Conservation (phyloP, 1,140 invertebrate genomes). For the Drosophila ananassae region DNA sequence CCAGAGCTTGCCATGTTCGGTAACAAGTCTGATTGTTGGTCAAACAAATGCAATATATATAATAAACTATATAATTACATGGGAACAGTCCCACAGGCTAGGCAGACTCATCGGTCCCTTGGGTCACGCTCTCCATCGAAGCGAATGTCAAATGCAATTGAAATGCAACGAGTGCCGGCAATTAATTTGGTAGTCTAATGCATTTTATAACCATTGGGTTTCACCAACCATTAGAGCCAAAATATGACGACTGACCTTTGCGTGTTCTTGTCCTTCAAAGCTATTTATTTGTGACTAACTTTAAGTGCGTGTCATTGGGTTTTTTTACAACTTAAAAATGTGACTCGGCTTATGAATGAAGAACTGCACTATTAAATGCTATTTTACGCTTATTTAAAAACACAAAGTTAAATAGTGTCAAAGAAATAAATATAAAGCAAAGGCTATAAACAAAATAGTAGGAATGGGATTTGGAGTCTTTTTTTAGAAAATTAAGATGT, state of each 20-base stretch:
- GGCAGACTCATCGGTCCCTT: conserved; percentile 20
- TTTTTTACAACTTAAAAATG: background rate
- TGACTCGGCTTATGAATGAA: background rate
- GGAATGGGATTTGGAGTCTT: background rate
- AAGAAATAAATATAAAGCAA: background rate
- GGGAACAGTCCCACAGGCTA: conserved; percentile 4
- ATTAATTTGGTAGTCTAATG: conserved; percentile 46
- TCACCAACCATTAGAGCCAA: conserved; percentile 38
- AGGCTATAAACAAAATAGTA: background rate
- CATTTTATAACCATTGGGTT: conserved; percentile 39
- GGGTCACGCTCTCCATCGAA: conserved; percentile 31
- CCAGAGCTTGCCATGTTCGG: background rate
- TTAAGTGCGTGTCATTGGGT: conserved; percentile 22
- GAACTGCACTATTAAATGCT: background rate
- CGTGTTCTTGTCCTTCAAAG: conserved; percentile 37
- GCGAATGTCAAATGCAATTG: conserved; percentile 46
- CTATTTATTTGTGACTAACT: conserved; percentile 30
- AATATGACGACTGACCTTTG: conserved; percentile 18
- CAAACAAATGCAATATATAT: conserved; percentile 29
- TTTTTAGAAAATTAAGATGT: too few relatives aligned
- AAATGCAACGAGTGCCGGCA: conserved; percentile 33
- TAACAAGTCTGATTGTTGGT: conserved; percentile 30
- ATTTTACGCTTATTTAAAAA: background rate
- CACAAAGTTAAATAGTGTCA: background rate
- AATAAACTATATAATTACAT: conserved; percentile 35